These are phyloP conservation scores for Antheraea yamamai DNA, from an alignment of 2,888 invertebrate genomes.

Conservation along the genomic window DNA sequence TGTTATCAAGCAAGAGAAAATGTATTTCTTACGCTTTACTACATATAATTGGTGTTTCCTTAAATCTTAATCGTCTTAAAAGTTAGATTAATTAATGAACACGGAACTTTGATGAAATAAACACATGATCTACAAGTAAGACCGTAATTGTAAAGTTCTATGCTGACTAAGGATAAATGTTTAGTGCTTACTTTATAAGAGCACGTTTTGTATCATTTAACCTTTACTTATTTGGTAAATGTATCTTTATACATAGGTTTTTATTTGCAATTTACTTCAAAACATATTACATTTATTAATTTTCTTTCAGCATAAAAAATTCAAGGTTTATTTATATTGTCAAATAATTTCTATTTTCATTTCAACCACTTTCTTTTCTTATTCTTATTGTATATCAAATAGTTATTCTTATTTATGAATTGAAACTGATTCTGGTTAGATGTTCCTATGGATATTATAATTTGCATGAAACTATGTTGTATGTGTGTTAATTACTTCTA, in stretches of 20 bases:
- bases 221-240: slow-evolving; percentile 4
- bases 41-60: not conserved
- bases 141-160: not conserved
- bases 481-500: not conserved
- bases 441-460: not conserved
- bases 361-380: not conserved
- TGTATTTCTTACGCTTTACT: not conserved
- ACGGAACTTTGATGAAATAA: not conserved
- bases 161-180: slow-evolving; percentile 31
- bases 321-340: not conserved
- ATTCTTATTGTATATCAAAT: not conserved
- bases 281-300: no score
- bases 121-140: not conserved
- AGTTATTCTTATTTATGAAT: not conserved
- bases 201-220: slow-evolving; percentile 8
- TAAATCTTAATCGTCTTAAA: not conserved
- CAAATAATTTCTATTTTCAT: not conserved
- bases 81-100: not conserved
- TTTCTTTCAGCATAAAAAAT: not conserved
- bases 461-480: not conserved
- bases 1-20: slow-evolving; percentile 45
- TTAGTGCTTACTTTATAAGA: slow-evolving; percentile 14
- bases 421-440: slow-evolving; percentile 1
- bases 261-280: not conserved
- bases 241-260: not conserved